Base-by-base conservation (phyloP, 1,140 invertebrate genomes). In the Psilanteris sp. region DNA sequence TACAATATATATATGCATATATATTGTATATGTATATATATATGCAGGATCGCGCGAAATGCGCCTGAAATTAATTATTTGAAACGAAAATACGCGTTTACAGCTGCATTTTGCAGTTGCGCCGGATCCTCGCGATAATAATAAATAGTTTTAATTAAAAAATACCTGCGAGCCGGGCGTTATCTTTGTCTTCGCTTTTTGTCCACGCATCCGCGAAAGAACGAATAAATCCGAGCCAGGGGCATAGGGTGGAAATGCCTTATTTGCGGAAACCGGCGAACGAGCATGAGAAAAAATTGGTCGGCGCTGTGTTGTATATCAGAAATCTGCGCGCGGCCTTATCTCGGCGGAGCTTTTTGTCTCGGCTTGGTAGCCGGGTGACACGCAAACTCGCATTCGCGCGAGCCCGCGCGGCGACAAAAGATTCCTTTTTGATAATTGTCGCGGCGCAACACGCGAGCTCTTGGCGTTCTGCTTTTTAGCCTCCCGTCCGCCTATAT, bases 381-480 rank as follows among this genome's bases (percentile, higher is more conserved):
- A 64, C 64, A 76, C 72, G 64, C 64, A 64, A 68, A 50, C 39
- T 61, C 24, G 68, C 27, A 57, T 59, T 64, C 71, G 39, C 61
- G 37, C 71, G 62, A 59, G 43, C 59, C 22, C 44, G 7, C 18
- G 20, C 46, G 20, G 18, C 59, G 59, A 75, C 72, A 57, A 76
- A 61, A 76, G 64, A 76, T 76, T 68, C 31, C 50, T 61, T 52
- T 67, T 57, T 32, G 72, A 76, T 76, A 70, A 76, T 76, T 55
- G 72, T 64, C 57, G 57, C 16, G 7, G 50, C 57, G 44, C 64
- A 59, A 50, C 73, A 76, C 73, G 73, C 64, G 57, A 68, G 43
- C 62, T 70, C 64, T 57, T 43, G 39, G 57, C 31, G 37, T 59
- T 67, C 52, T 8, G 24, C 36, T 72, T 31, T 48, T 50, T 24